Conservation (phyloP, 2,113 vertebrate species). For the Carollia perspicillata region DNA sequence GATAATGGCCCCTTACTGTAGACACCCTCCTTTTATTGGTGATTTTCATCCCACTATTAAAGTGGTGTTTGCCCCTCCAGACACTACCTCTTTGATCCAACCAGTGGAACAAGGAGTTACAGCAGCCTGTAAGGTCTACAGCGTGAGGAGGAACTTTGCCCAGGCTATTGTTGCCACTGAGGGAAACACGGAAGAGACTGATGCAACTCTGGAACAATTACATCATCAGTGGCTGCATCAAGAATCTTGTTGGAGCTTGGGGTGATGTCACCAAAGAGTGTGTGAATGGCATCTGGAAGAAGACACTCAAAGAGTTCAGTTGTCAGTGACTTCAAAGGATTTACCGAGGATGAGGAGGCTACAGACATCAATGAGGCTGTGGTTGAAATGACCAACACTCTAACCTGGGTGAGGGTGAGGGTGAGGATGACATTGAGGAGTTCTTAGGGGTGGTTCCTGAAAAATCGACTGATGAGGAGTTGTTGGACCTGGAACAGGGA, state of each 20-base stretch:
- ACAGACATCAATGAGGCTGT: neutral
- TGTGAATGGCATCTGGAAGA: neutral
- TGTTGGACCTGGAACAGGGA: neutral
- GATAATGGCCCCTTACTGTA: neutral
- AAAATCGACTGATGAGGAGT: neutral
- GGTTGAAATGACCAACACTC: neutral
- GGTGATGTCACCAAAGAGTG: neutral
- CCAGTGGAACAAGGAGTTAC: neutral
- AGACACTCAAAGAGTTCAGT: neutral
- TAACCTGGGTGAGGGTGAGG: neutral
- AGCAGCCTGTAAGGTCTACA: neutral
- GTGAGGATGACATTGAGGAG: neutral
- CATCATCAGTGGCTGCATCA: too few relatives aligned
- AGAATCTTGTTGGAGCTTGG: neutral
- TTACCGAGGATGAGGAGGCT: neutral
- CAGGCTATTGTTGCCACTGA: neutral
- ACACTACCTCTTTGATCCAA: neutral
- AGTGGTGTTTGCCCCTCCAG: neutral
- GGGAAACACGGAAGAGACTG: neutral
- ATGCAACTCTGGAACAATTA: neutral
- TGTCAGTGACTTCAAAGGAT: neutral
- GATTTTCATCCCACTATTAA: neutral
- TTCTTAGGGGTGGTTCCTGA: neutral
- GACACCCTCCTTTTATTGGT: neutral
- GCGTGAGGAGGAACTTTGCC: neutral